Base-by-base conservation (phyloP, 2,888 invertebrate species). In the Dynastes grantii region DNA sequence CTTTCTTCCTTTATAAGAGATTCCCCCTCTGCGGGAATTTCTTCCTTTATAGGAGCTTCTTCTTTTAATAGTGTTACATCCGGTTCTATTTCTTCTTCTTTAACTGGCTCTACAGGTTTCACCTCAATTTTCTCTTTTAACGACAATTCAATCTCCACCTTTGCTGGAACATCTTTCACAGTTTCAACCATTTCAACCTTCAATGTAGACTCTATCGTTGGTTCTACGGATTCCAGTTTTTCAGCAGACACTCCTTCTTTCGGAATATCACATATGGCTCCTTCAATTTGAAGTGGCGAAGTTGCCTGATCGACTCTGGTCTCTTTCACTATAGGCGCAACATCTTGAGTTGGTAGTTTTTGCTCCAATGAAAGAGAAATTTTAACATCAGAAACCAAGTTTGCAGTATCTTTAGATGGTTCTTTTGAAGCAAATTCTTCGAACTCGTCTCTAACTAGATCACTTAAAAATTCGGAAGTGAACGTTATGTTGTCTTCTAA, bases 321-420 rank as follows among this genome's bases (percentile, higher is more conserved):
- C 22, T 80, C 27, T 76, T 65, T n/a, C 49, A 82, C 80, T 45
- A 8, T 8, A 11, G 45, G 45, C 2, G 80, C 77, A 78, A 79
- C 79, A 76, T 79, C 73, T 29, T 81, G 67, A 75, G 58, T 76
- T 65, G 76, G 79, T 1, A 45, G 45, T 58, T 55, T 79, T 79
- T 81, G 80, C 79, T 76, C 78, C 27, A 85, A 83, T 76, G 89
- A 88, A 8, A 84, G 81, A 8, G 85, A 85, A 49, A 88, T 81
- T 6, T 85, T 82, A 8, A 89, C 75, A 1, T 85, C 80, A 78
- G 86, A 85, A 6, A 88, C 82, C 78, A 67, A 61, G 11, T 58
- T 16, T 70, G 68, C 61, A 27, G 40, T 16, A 61, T 77, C 64
- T 29, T 68, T n/a, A 45, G 11, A 2, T 5, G n/a, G 40, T 53